phyloP scores from a whole-genome alignment of 2,888 invertebrate species.

The Myopa tessellatipennis region DNA sequence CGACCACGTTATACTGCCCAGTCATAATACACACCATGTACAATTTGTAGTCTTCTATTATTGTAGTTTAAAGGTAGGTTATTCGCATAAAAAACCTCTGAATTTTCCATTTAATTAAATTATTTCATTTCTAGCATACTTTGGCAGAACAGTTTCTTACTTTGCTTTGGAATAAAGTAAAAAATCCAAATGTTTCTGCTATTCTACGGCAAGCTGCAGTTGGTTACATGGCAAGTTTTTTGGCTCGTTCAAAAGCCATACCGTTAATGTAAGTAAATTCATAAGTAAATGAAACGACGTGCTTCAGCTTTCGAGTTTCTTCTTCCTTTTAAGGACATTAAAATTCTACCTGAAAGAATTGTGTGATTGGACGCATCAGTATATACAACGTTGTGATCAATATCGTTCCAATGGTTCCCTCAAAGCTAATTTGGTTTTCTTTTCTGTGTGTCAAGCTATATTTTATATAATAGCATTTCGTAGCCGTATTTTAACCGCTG shows the following conservation, averaged over 20 bases:
- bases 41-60: constrained; percentile 83
- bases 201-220: constrained; percentile 77
- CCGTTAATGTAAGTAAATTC: constrained; percentile 71
- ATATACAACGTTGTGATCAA: constrained; percentile 71
- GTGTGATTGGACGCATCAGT: constrained; percentile 86
- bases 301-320: no score
- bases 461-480: constrained; percentile 94
- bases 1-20: constrained; percentile 83
- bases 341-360: constrained; percentile 77
- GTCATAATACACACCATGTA: constrained; percentile 83
- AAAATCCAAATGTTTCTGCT: constrained; percentile 74
- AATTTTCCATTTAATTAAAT: not conserved
- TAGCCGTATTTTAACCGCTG: constrained; percentile 82
- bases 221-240: constrained; percentile 80
- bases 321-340: constrained; percentile 70
- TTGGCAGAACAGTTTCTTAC: constrained; percentile 75
- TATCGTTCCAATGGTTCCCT: constrained; percentile 69
- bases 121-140: constrained; percentile 30
- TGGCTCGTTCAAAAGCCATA: constrained; percentile 77
- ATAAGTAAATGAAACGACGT: no score
- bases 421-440: constrained; percentile 87
- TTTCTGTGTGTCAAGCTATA: constrained; percentile 89
- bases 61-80: constrained; percentile 73
- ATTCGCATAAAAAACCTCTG: not conserved
- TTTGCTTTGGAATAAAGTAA: constrained; percentile 80